Conservation (phyloP, 2,888 invertebrate genomes). For the Maniola hyperantus region DNA sequence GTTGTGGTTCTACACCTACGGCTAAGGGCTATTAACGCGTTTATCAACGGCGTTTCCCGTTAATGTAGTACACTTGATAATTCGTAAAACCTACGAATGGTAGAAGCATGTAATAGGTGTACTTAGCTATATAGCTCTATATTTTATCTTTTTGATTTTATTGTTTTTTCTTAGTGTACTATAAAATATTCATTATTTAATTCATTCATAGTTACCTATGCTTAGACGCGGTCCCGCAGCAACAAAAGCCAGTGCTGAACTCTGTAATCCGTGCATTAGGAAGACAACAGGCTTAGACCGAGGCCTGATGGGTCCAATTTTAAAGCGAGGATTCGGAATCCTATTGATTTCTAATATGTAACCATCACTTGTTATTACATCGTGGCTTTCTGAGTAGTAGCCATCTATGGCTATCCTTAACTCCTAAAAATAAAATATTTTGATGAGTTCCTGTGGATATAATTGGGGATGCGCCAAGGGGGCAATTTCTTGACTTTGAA, state of each 20-base stretch:
- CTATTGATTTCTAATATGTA: constrained; percentile 52
- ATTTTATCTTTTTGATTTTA: too few relatives aligned
- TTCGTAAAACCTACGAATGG: too few relatives aligned
- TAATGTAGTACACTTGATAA: too few relatives aligned
- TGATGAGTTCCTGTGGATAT: neutral
- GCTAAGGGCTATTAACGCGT: too few relatives aligned
- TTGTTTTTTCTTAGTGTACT: neutral
- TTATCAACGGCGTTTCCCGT: too few relatives aligned
- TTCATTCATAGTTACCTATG: constrained; percentile 43
- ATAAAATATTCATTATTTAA: neutral
- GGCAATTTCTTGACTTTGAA: too few relatives aligned
- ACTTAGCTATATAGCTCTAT: too few relatives aligned
- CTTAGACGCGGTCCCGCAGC: constrained; percentile 41
- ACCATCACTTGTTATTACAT: constrained; percentile 48
- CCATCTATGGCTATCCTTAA: constrained; percentile 42
- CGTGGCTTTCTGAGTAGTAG: constrained; percentile 48
- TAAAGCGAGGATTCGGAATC: constrained; percentile 46
- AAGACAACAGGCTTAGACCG: constrained; percentile 47
- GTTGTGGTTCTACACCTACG: too few relatives aligned
- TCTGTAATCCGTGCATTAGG: constrained; percentile 50
- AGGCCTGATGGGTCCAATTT: constrained; percentile 22
- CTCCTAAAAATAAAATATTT: constrained; percentile 25
- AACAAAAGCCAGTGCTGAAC: constrained; percentile 44
- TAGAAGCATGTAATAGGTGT: too few relatives aligned
- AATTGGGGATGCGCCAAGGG: too few relatives aligned